Base-by-base conservation (phyloP, 2,113 vertebrate genomes). In the Origma solitaria region DNA sequence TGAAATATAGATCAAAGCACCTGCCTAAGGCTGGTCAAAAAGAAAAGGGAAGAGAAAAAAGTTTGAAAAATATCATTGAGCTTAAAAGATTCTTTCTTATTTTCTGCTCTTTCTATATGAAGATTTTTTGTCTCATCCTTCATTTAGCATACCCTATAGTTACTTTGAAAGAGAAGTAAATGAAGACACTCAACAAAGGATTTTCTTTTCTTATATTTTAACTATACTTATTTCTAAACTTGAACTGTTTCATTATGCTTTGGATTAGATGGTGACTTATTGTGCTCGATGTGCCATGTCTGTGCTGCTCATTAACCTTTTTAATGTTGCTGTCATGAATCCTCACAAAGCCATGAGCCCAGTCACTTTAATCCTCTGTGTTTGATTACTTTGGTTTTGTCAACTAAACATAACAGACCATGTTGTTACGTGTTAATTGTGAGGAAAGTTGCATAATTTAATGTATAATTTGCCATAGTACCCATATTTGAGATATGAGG, bases 1-100 rank as follows among this genome's bases (percentile, higher is more conserved):
- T 95, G 93, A 97, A 97, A 89, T 84, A 88, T 77, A 96, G 88
- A 96, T 97, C 95, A 97, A 97, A 97, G 90, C 54, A 61, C 12
- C 54, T 90, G 78, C 90, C 88, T 72, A 69, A 68, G 92, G 93
- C 83, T 81, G 73, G 92, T 81, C 73, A 90, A 95, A 95, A 96
- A 93, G 72, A 88, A 95, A 92, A 81, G 8, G 15, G 14, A 91
- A 68, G 44, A 66, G 19, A 10, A 88, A 88, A 90, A 73, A 60
- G 11, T 14, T 20, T 56, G n/a, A 58, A 92, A 92, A 85, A 92
- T 80, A 65, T 58, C 57, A 90, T 23, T 65, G 50, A 80, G n/a
- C n/a, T 70, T 86, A 94, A 91, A 91, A 58, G 54, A 86, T 45
- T 91, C 15, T 83, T 82, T 80, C 37, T 70, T 73, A 69, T 92